phyloP scores from a whole-genome alignment of 1,140 invertebrate species.

The Listronotus bonariensis region DNA sequence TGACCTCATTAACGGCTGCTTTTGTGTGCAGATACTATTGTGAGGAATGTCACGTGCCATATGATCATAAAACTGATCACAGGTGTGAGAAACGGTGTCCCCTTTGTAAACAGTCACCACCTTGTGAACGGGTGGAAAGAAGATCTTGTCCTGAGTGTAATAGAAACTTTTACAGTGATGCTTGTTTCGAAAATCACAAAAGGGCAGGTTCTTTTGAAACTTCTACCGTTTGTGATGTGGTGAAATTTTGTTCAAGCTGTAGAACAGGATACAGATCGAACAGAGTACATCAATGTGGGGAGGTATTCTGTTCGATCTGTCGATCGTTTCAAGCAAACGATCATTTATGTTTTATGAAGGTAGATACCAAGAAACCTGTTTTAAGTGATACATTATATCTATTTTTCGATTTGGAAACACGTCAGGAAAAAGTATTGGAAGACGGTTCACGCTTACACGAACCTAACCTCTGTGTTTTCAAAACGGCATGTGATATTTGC shows the following conservation, averaged over 20 bases:
- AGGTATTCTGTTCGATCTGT: slow-evolving; percentile 8
- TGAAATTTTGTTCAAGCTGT: neutral
- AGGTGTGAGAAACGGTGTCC: slow-evolving; percentile 6
- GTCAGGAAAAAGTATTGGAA: slow-evolving; percentile 11
- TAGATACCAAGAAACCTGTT: slow-evolving; percentile 12
- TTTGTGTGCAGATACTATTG: neutral
- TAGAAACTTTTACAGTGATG: slow-evolving; percentile 11
- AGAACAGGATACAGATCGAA: neutral
- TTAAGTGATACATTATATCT: slow-evolving; percentile 8
- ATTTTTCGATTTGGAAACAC: slow-evolving; percentile 28
- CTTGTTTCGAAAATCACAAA: slow-evolving; percentile 25
- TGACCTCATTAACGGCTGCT: too few species aligned
- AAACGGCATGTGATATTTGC: slow-evolving; percentile 13
- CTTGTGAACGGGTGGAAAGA: neutral
- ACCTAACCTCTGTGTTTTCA: slow-evolving; percentile 16
- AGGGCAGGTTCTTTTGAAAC: slow-evolving; percentile 1
- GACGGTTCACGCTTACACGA: slow-evolving; percentile 7
- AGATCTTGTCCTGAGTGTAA: slow-evolving; percentile 12
- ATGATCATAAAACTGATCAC: neutral
- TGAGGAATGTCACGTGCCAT: slow-evolving; percentile 7
- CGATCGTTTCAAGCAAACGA: neutral
- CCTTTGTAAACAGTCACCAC: neutral
- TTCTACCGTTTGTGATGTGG: slow-evolving; percentile 2
- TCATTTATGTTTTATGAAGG: slow-evolving; percentile 21
- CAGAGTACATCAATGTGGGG: slow-evolving; percentile 4